Percentiles rank a stretch among this genome's conserved stretches.
These are phyloP conservation scores for Euzetes globulus DNA, from an alignment of 2,888 invertebrate genomes.

Conservation along the genomic window DNA sequence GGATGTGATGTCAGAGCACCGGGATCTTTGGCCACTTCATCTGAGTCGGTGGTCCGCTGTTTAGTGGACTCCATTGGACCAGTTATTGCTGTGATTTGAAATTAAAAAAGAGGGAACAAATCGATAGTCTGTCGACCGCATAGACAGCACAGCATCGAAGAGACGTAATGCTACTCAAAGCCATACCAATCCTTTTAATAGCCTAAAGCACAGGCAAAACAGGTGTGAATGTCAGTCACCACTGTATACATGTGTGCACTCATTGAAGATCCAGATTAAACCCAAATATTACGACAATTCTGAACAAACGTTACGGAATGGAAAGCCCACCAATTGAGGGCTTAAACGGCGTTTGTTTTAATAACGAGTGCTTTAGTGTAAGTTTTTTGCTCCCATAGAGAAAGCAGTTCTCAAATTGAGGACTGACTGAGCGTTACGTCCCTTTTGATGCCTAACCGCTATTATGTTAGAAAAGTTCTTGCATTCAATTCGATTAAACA, in stretches of 20 bases:
- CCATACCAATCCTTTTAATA: slow-evolving; percentile 23
- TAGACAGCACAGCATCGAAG: slow-evolving; percentile 14
- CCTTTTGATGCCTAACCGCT: slow-evolving; percentile 19
- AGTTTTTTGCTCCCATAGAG: neutral
- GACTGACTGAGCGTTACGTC: neutral
- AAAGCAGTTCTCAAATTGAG: neutral
- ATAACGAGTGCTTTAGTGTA: slow-evolving; percentile 19
- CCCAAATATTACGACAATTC: neutral
- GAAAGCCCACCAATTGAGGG: neutral
- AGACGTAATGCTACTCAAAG: slow-evolving; percentile 3
- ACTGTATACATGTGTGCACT: slow-evolving; percentile 1
- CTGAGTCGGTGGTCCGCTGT: slow-evolving; percentile 45
- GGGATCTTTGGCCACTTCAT: slow-evolving; percentile 79
- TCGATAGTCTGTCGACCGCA: neutral
- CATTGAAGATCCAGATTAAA: slow-evolving; percentile 9
- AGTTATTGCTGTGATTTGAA: neutral
- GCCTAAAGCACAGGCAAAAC: slow-evolving; percentile 19
- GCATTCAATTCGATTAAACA: neutral
- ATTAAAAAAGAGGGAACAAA: neutral
- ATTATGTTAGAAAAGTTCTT: slow-evolving; percentile 6
- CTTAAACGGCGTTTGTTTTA: neutral
- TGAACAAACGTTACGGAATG: neutral
- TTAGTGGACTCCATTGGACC: slow-evolving; percentile 49
- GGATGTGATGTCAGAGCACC: slow-evolving; percentile 68
- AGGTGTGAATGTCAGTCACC: slow-evolving; percentile 23